phyloP scores from a whole-genome alignment of 2,113 vertebrate species.

The Cyphomyrus discorhynchus region DNA sequence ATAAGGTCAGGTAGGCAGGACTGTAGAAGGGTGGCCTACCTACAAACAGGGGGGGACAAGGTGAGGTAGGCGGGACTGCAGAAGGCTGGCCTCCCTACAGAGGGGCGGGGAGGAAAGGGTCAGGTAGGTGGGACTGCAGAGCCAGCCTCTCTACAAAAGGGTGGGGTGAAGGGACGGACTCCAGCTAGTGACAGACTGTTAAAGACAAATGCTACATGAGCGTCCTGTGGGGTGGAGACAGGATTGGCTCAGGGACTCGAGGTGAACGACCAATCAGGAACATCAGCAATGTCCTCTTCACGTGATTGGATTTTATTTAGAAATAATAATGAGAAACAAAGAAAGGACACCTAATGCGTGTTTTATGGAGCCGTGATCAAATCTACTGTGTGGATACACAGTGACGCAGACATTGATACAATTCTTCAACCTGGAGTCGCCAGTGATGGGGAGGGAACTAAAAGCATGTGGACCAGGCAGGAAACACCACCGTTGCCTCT shows the following conservation, averaged over 20 bases:
- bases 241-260: not conserved
- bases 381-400: not conserved
- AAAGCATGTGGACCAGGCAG: not conserved
- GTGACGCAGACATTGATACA: not conserved
- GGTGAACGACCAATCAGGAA: not conserved
- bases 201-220: not conserved
- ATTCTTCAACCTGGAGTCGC: not conserved
- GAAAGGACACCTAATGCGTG: not conserved
- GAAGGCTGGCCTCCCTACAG: not conserved
- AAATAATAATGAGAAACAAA: not conserved
- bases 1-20: not conserved
- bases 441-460: not conserved
- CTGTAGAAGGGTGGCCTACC: not conserved
- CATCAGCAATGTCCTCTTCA: not conserved
- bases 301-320: not conserved
- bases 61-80: not conserved
- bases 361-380: not conserved
- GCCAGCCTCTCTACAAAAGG: not conserved
- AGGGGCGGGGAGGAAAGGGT: not conserved
- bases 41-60: not conserved
- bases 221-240: not conserved
- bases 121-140: not conserved
- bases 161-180: not conserved
- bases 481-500: not conserved
- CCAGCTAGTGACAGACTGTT: not conserved